A percentile compares a stretch with the other conserved stretches of the same genome.
These are phyloP conservation scores for Ormyrus rosae DNA, from an alignment of 2,888 invertebrate species.

Conservation along the genomic window DNA sequence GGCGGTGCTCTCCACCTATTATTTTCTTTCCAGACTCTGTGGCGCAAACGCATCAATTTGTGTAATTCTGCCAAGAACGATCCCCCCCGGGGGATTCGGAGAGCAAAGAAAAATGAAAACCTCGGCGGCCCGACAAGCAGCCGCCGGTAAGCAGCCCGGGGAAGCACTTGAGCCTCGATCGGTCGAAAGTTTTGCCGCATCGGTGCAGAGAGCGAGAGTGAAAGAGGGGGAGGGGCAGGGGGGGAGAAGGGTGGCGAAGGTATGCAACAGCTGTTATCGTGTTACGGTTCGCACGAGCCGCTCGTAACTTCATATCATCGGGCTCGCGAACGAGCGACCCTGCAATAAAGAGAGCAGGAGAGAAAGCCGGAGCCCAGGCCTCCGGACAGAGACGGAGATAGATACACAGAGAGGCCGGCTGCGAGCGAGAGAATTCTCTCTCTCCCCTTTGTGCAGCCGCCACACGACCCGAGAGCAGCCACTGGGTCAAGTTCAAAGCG, in stretches of 20 bases:
- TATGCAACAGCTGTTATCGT: constrained; percentile 73
- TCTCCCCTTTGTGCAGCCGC: not conserved
- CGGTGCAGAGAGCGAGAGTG: constrained; percentile 55
- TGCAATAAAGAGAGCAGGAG: constrained; percentile 53
- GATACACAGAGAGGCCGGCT: not conserved
- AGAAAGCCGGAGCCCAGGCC: constrained; percentile 33
- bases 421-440: not conserved
- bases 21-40: too few species aligned
- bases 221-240: not conserved
- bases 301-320: constrained; percentile 73
- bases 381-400: constrained; percentile 38
- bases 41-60: too few species aligned
- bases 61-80: too few species aligned
- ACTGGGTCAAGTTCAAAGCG: constrained; percentile 74
- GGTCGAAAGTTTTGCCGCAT: not conserved
- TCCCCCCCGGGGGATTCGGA: too few species aligned
- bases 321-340: constrained; percentile 50
- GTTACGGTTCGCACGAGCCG: constrained; percentile 72
- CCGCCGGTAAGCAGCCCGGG: not conserved
- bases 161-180: not conserved
- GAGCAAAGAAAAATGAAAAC: not conserved
- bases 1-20: too few species aligned
- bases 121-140: not conserved
- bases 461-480: constrained; percentile 56
- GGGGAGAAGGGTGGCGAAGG: constrained; percentile 15